A percentile compares a stretch with the other conserved stretches of the same genome.
phyloP scores from a whole-genome alignment of 2,888 invertebrate genomes.

The Callyntrura guangdongensis region DNA sequence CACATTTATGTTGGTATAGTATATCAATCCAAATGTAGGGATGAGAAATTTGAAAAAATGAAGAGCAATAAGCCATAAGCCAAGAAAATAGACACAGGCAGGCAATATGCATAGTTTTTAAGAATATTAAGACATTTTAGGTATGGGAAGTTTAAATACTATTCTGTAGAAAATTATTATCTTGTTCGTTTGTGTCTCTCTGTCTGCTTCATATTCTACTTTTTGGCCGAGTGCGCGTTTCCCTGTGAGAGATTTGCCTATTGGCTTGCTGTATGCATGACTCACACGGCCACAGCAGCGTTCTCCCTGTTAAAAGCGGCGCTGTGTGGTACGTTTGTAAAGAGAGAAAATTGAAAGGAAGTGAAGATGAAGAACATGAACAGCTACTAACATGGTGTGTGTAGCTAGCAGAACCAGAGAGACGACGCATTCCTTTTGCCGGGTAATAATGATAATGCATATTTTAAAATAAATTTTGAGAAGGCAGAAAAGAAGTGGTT shows the following conservation, averaged over 20 bases:
- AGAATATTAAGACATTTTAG: constrained; percentile 76
- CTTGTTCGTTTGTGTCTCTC: not conserved
- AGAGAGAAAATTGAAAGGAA: constrained; percentile 68
- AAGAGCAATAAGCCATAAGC: constrained; percentile 21
- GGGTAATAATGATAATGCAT: not conserved
- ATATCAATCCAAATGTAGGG: no score
- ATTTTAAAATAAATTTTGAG: constrained; percentile 66
- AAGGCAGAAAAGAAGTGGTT: not conserved
- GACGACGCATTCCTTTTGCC: constrained; percentile 35
- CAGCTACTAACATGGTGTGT: no score
- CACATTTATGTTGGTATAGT: no score
- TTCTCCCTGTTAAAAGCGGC: not conserved
- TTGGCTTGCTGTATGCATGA: constrained; percentile 37
- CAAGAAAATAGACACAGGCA: constrained; percentile 36
- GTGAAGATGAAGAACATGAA: constrained; percentile 3
- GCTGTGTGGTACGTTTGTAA: no score
- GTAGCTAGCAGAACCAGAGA: not conserved
- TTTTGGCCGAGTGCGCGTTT: no score
- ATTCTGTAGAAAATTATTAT: constrained; percentile 59
- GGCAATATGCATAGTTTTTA: constrained; percentile 62
- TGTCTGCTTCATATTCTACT: not conserved
- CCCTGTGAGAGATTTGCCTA: constrained; percentile 16
- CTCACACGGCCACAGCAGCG: constrained; percentile 29
- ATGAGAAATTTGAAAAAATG: constrained; percentile 24
- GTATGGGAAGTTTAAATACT: constrained; percentile 67